Conservation (phyloP, 2,888 invertebrate genomes). For the Drosophila parthenogenetica region DNA sequence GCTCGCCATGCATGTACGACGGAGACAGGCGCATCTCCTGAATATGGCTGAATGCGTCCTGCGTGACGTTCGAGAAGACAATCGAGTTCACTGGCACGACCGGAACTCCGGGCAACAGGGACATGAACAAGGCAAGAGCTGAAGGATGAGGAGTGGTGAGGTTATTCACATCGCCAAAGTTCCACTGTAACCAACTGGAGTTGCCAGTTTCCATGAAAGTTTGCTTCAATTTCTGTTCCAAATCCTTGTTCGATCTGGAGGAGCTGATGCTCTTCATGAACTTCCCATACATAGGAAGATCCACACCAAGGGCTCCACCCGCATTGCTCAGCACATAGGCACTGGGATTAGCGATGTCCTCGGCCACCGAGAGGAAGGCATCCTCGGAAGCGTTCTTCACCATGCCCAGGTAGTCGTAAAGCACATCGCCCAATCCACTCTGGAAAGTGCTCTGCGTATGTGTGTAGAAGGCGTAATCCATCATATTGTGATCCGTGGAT, state of each 20-base stretch:
- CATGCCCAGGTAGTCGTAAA: slow-evolving; percentile 88
- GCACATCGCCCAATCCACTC: slow-evolving; percentile 86
- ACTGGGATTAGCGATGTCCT: slow-evolving; percentile 81
- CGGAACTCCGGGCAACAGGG: slow-evolving; percentile 93
- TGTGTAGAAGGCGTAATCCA: slow-evolving; percentile 88
- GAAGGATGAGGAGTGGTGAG: slow-evolving; percentile 67
- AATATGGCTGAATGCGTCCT: slow-evolving; percentile 76
- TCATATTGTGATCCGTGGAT: slow-evolving; percentile 68
- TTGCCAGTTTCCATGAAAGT: slow-evolving; percentile 70
- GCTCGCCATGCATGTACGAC: slow-evolving; percentile 89
- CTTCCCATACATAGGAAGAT: slow-evolving; percentile 83
- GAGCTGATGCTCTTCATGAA: slow-evolving; percentile 74
- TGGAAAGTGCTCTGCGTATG: slow-evolving; percentile 89
- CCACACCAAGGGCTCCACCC: slow-evolving; percentile 75
- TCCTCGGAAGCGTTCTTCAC: slow-evolving; percentile 87
- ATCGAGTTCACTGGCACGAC: slow-evolving; percentile 85
- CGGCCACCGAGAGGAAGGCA: slow-evolving; percentile 84
- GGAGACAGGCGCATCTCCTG: slow-evolving; percentile 86
- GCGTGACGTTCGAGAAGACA: slow-evolving; percentile 60
- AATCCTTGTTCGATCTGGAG: slow-evolving; percentile 62
- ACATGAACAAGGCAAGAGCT: slow-evolving; percentile 88
- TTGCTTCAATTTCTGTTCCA: slow-evolving; percentile 71
- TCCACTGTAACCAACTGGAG: slow-evolving; percentile 84
- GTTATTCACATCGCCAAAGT: slow-evolving; percentile 71
- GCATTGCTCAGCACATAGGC: slow-evolving; percentile 67